phyloP scores from a whole-genome alignment of 2,113 vertebrate species.

The Clarias batrachus region DNA sequence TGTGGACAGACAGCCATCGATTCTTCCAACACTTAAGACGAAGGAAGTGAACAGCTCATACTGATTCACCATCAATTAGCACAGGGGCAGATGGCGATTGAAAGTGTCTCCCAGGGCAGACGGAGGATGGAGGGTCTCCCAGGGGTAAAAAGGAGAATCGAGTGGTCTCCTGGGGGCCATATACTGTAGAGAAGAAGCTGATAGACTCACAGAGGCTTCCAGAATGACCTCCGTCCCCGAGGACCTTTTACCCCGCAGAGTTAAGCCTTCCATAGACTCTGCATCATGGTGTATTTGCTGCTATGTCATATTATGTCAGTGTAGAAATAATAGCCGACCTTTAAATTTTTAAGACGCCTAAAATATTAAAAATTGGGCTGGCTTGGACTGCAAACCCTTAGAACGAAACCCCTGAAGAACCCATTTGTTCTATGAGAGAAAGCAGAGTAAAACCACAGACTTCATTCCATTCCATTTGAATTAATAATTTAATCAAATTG shows the following conservation, averaged over 20 bases:
- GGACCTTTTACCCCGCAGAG: not conserved
- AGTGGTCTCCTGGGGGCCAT: not conserved
- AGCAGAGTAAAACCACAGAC: not conserved
- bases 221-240: not conserved
- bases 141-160: not conserved
- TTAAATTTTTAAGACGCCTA: not conserved
- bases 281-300: not conserved
- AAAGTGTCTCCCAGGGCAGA: not conserved
- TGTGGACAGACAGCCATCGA: conserved; percentile 9
- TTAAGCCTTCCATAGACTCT: not conserved
- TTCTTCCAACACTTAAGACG: not conserved
- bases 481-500: not conserved
- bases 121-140: not conserved
- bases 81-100: not conserved
- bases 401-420: not conserved
- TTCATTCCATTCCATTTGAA: not conserved
- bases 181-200: not conserved
- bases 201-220: not conserved
- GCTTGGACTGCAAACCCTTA: not conserved
- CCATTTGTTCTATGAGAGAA: not conserved
- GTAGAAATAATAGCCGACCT: not conserved
- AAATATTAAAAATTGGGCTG: not conserved
- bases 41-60: conserved; percentile 18
- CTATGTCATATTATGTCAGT: not conserved
- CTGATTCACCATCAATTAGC: conserved; percentile 27